Conservation (phyloP, 2,888 invertebrate species). For the Acleris literana region DNA sequence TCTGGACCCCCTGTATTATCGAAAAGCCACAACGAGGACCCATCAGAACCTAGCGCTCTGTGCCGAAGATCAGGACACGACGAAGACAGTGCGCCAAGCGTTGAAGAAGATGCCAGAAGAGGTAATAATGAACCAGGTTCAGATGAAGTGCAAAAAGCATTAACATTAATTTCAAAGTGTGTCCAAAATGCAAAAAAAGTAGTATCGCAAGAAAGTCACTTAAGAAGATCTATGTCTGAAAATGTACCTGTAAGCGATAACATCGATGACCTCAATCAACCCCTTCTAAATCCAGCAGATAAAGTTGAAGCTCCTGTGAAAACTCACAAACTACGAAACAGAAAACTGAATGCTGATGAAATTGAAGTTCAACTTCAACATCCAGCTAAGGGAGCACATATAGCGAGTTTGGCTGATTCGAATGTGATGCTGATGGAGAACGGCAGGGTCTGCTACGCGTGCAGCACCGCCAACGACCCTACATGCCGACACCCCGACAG, state of each 20-base stretch:
- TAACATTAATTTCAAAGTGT: constrained; percentile 13
- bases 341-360: constrained; percentile 1
- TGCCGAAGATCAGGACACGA: not conserved
- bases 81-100: not conserved
- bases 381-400: constrained; percentile 50
- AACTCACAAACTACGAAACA: not conserved
- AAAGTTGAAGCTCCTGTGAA: not conserved
- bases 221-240: not conserved
- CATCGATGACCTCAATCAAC: not conserved
- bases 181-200: constrained; percentile 3
- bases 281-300: not conserved
- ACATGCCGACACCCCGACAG: constrained; percentile 61
- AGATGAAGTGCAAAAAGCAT: constrained; percentile 3
- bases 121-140: not conserved
- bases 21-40: not conserved
- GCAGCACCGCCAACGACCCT: constrained; percentile 60
- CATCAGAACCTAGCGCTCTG: not conserved
- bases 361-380: constrained; percentile 35
- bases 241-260: not conserved
- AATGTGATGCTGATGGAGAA: constrained; percentile 49
- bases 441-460: constrained; percentile 66
- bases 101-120: constrained; percentile 3
- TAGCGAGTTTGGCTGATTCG: constrained; percentile 45
- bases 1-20: not conserved
- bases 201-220: constrained; percentile 2